Conservation (phyloP, 2,888 invertebrate genomes). For the Hymenopus coronatus region DNA sequence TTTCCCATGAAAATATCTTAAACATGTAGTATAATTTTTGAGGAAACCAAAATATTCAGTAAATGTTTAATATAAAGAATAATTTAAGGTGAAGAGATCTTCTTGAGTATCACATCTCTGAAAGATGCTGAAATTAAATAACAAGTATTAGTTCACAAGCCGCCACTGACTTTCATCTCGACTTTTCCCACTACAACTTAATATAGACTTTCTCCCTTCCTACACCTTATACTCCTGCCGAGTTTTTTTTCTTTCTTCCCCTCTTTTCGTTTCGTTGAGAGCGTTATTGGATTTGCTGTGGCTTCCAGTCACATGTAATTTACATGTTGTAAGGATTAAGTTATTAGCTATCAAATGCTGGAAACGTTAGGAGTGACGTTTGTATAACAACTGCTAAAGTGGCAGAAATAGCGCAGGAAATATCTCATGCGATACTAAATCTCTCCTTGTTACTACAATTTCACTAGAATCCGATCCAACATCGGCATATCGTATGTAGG, state of each 20-base stretch:
- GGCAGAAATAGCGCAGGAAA: background rate
- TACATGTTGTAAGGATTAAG: background rate
- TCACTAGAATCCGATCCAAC: too few relatives aligned
- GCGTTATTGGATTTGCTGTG: conserved; percentile 19
- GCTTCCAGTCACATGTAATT: conserved; percentile 19
- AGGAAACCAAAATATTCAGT: too few relatives aligned
- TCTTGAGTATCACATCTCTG: too few relatives aligned
- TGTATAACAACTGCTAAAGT: background rate
- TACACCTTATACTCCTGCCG: conserved; percentile 3
- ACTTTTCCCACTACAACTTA: conserved; percentile 3
- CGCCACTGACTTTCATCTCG: background rate
- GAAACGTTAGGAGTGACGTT: background rate
- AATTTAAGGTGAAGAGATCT: too few relatives aligned
- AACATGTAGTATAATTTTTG: too few relatives aligned
- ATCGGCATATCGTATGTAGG: too few relatives aligned
- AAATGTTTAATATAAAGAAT: too few relatives aligned
- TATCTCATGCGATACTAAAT: background rate
- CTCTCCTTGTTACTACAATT: too few relatives aligned
- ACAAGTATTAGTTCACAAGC: background rate
- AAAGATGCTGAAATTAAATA: too few relatives aligned
- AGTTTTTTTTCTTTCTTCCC: background rate
- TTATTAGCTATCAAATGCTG: background rate
- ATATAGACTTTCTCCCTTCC: conserved; percentile 9
- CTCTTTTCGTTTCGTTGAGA: background rate
- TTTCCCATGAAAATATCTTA: too few relatives aligned